Conservation (phyloP, 1,140 invertebrate genomes). For the Pseudomyrmex sp. region DNA sequence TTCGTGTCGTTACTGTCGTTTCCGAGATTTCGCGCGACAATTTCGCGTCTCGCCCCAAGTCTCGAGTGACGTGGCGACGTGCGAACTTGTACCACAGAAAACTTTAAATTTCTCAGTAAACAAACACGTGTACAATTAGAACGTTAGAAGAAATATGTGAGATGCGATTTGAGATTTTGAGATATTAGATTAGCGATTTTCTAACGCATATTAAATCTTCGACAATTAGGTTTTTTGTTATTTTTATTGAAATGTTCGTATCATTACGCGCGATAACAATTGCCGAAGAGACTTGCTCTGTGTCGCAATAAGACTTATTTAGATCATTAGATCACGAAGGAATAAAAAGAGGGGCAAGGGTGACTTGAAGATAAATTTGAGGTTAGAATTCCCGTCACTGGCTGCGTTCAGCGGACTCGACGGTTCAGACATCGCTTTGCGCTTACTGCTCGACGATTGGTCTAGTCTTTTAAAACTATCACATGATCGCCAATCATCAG, state of each 20-base stretch:
- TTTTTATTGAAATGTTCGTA: not conserved
- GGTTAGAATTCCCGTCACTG: constrained; percentile 20
- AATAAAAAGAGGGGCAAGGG: too few relatives aligned
- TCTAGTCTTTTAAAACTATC: too few relatives aligned
- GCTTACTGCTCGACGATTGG: too few relatives aligned
- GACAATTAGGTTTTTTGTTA: not conserved
- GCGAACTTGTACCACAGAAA: not conserved
- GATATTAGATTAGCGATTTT: too few relatives aligned
- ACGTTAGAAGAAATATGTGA: not conserved
- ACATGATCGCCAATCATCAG: too few relatives aligned
- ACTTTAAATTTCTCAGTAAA: not conserved
- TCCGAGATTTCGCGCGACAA: too few relatives aligned
- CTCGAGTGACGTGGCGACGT: not conserved
- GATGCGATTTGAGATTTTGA: not conserved
- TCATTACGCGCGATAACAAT: too few relatives aligned
- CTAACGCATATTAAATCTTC: too few relatives aligned
- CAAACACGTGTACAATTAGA: not conserved
- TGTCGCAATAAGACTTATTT: not conserved
- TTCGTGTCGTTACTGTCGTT: not conserved
- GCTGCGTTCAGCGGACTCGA: too few relatives aligned
- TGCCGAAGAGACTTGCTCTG: not conserved
- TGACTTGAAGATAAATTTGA: not conserved
- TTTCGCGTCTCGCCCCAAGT: not conserved
- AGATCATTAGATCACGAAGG: too few relatives aligned
- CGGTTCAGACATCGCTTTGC: too few relatives aligned